Percentiles rank a stretch among this genome's conserved stretches.
Evolutionary conservation across 2,113 vertebrate genomes (phyloP).

Genomic region (Egretta garzetta): DNA sequence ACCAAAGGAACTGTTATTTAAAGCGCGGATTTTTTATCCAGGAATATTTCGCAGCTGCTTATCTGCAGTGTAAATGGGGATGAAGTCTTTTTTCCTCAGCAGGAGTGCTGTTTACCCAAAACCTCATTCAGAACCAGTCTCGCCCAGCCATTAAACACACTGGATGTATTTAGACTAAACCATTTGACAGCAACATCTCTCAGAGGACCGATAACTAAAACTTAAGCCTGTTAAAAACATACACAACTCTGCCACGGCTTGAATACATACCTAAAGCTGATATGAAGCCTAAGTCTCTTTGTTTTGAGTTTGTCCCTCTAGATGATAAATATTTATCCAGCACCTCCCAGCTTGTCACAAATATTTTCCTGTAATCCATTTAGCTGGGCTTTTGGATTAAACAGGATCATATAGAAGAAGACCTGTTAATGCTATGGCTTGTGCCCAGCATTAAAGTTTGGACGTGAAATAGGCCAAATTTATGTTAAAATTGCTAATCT

Average conservation of each 20-base stretch:
- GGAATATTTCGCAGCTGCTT: background rate
- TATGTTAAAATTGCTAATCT: background rate
- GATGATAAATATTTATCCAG: background rate
- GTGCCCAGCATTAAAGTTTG: background rate
- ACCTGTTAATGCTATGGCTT: background rate
- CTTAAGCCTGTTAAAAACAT: background rate
- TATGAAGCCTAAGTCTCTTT: background rate
- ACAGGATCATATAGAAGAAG: background rate
- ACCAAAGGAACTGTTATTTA: background rate
- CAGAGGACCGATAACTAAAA: background rate
- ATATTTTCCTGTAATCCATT: background rate
- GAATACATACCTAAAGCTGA: background rate
- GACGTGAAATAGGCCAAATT: background rate
- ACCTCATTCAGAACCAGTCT: background rate
- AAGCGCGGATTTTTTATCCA: background rate
- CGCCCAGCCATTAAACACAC: background rate
- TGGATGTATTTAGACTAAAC: background rate
- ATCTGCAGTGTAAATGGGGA: background rate
- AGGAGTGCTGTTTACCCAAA: background rate
- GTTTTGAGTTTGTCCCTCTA: background rate
- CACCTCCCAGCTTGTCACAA: background rate
- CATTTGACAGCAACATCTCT: background rate
- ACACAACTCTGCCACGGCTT: background rate
- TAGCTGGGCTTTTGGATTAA: background rate
- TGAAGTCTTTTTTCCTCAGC: background rate